Percentiles rank a stretch among this genome's conserved stretches.
Conservation (phyloP, 2,113 vertebrate genomes). For the Ceyx cyanopectus region DNA sequence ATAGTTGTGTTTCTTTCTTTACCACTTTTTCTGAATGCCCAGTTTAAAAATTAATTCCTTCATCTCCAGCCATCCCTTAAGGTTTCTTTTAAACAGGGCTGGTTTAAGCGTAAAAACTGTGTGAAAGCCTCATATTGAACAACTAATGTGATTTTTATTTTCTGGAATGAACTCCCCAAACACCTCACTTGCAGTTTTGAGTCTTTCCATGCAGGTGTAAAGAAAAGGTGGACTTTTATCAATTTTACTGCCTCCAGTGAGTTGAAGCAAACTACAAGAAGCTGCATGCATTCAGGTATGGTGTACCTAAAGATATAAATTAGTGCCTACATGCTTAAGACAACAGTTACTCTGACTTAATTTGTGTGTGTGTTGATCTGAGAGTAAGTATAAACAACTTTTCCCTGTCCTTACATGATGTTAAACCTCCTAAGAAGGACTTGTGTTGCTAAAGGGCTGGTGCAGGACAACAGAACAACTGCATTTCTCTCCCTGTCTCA, state of each 20-base stretch:
- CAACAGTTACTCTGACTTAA: neutral
- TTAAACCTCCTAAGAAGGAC: neutral
- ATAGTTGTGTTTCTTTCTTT: neutral
- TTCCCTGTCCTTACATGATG: neutral
- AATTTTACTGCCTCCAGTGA: neutral
- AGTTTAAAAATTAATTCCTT: neutral
- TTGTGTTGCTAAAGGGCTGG: neutral
- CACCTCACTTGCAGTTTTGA: neutral
- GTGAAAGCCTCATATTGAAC: neutral
- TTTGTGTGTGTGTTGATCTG: neutral
- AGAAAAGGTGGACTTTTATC: neutral
- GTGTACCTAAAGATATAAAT: neutral
- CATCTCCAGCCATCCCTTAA: neutral
- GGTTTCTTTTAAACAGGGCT: constrained; percentile 16
- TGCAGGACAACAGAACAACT: neutral
- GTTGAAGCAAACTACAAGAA: neutral
- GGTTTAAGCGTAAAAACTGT: constrained; percentile 11
- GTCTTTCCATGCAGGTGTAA: neutral
- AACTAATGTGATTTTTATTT: constrained; percentile 27
- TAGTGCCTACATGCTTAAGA: neutral
- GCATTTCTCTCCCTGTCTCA: neutral
- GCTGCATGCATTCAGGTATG: neutral
- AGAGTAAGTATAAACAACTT: neutral
- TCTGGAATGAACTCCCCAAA: neutral
- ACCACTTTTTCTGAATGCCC: neutral